Base-by-base conservation (phyloP, 1,140 invertebrate genomes). In the Cotesia glomerata region DNA sequence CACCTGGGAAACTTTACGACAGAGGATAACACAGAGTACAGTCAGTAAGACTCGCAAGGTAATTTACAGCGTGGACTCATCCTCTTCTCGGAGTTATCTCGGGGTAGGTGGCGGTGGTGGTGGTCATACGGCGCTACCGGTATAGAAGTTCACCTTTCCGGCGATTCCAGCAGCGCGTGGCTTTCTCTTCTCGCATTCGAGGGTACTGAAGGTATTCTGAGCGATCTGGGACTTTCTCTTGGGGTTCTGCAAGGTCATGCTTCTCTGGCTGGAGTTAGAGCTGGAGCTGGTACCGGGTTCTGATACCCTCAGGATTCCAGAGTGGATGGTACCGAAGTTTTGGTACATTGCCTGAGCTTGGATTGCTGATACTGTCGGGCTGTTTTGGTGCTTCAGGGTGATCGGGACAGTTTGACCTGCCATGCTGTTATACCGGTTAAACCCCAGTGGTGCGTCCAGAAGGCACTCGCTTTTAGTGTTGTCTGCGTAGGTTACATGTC, bases 331-430 rank as follows among this genome's bases (percentile, higher is more conserved):
- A 0, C 86, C 86, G 14, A 86, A 87, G 34, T 87, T 87, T 61
- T 87, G 85, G 54, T 87, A 87, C 68, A 86, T 84, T 8, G 84
- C 85, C 11, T 86, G 85, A 0, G 83, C 77, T 32, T 84, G 84
- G 26, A 84, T 84, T 13, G 81, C 81, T 13, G 86, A 84, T 26
- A 85, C 81, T 2, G 85, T 82, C 0, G 84, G 74, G 5, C 76
- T 58, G 35, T 83, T 85, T 7, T 87, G 85, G 51, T 87, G 86
- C 71, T 87, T 88, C n/a, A 87, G 69, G 1, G 85, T 87, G 35
- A 88, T 88, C 4, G 86, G 87, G 4, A 88, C 87, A 0, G 87
- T 88, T 35, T 87, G 86, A 0, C 86, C 86, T 1, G 86, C 86
- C 3, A 87, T 58, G 69, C 76, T 86, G 39, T 82, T 84, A 77